A percentile compares a stretch with the other conserved stretches of the same genome.
Evolutionary conservation across 2,113 vertebrate species (phyloP).

Genomic region (Toxostoma redivivum): DNA sequence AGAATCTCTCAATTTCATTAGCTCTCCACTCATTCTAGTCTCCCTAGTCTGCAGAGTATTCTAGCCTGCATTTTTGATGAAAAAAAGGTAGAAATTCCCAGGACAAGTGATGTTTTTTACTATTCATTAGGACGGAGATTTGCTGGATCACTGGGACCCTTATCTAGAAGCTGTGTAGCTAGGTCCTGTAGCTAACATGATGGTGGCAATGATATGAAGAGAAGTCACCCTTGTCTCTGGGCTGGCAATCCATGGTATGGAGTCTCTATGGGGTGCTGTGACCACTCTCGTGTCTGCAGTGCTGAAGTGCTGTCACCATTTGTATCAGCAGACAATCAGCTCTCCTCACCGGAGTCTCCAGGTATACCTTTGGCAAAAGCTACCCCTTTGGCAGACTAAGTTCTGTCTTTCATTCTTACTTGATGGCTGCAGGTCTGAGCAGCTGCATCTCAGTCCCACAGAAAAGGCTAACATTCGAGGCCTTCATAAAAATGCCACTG

Average conservation of each 20-base stretch:
- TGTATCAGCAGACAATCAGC: not conserved
- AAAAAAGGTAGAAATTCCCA: not conserved
- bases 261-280: not conserved
- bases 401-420: not conserved
- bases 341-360: not conserved
- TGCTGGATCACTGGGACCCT: not conserved
- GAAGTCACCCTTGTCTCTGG: not conserved
- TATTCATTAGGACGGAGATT: not conserved
- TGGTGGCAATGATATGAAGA: fast-evolving
- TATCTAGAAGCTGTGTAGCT: not conserved
- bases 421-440: not conserved
- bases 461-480: fast-evolving
- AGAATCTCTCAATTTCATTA: not conserved
- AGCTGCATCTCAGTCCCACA: not conserved
- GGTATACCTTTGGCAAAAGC: not conserved
- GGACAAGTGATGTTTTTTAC: not conserved
- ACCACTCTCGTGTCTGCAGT: not conserved
- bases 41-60: not conserved
- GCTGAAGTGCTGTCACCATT: not conserved
- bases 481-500: not conserved
- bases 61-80: not conserved
- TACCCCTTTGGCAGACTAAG: not conserved
- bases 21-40: not conserved
- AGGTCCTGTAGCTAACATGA: not conserved
- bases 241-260: not conserved